Conservation (phyloP, 2,113 vertebrate species). For the Holacanthus passer region DNA sequence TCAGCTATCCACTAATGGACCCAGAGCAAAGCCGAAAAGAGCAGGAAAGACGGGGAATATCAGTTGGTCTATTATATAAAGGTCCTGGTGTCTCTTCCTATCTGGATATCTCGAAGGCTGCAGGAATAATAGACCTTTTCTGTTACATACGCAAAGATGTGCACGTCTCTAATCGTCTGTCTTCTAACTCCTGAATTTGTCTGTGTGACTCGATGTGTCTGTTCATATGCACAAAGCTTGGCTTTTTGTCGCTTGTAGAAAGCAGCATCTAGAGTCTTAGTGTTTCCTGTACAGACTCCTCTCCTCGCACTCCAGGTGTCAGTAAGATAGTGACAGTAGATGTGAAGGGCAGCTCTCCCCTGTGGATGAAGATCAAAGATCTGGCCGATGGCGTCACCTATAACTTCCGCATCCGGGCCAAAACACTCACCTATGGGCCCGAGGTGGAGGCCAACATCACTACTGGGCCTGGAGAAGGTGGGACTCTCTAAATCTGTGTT, state of each 20-base stretch:
- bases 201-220: conserved; percentile 7
- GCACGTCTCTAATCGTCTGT: conserved; percentile 7
- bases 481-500: background rate
- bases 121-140: conserved; percentile 19
- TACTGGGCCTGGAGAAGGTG: conserved; percentile 97
- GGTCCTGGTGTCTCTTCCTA: conserved; percentile 25
- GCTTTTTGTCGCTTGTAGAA: conserved; percentile 69
- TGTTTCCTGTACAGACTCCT: conserved; percentile 85
- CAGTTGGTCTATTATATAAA: conserved; percentile 29
- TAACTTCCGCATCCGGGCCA: conserved; percentile 93
- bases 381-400: conserved; percentile 94
- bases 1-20: conserved; percentile 60
- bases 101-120: conserved; percentile 26
- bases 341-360: conserved; percentile 91
- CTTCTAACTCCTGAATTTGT: conserved; percentile 12
- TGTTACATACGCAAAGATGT: conserved; percentile 33
- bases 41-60: conserved; percentile 45
- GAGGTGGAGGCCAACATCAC: conserved; percentile 96
- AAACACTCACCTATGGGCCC: conserved; percentile 95
- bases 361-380: conserved; percentile 99
- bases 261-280: conserved; percentile 83
- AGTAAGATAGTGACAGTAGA: conserved; percentile 99
- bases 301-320: conserved; percentile 90
- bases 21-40: conserved; percentile 46
- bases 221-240: conserved; percentile 47